These are phyloP conservation scores for Barbus barbus DNA, from an alignment of 2,113 vertebrate genomes.

Conservation along the genomic window DNA sequence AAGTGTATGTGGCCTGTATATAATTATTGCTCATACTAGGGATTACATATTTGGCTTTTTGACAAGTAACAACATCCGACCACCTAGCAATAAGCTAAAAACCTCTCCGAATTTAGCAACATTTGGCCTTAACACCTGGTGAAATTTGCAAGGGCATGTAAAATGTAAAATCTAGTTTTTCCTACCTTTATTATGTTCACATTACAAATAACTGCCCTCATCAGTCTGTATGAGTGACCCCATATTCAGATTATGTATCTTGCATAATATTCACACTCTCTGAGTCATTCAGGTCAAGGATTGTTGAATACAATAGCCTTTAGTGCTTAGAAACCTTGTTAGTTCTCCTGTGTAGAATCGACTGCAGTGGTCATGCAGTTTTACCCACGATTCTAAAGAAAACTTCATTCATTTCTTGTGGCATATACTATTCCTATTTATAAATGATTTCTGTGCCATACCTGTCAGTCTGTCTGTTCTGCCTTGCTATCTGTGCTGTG, in stretches of 20 bases:
- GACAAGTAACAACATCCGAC: neutral
- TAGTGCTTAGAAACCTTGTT: neutral
- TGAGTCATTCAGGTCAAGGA: constrained; percentile 13
- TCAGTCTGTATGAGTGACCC: neutral
- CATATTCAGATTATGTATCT: neutral
- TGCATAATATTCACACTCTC: constrained; percentile 11
- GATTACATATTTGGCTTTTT: neutral
- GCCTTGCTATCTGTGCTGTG: neutral
- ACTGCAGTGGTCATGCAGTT: neutral
- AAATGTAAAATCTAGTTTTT: neutral
- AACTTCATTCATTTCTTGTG: neutral
- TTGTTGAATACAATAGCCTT: constrained; percentile 8
- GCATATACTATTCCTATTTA: neutral
- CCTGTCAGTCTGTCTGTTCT: neutral
- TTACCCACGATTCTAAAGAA: neutral
- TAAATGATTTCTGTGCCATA: neutral
- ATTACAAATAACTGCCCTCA: constrained; percentile 4
- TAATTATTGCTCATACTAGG: neutral
- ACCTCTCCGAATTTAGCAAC: neutral
- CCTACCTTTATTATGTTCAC: neutral
- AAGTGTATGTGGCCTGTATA: neutral
- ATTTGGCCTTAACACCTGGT: too few relatives aligned
- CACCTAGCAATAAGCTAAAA: neutral
- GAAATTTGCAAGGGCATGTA: neutral
- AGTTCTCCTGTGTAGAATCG: neutral